These are phyloP conservation scores for Heliconius erato DNA, from an alignment of 2,888 invertebrate genomes.

Conservation along the genomic window DNA sequence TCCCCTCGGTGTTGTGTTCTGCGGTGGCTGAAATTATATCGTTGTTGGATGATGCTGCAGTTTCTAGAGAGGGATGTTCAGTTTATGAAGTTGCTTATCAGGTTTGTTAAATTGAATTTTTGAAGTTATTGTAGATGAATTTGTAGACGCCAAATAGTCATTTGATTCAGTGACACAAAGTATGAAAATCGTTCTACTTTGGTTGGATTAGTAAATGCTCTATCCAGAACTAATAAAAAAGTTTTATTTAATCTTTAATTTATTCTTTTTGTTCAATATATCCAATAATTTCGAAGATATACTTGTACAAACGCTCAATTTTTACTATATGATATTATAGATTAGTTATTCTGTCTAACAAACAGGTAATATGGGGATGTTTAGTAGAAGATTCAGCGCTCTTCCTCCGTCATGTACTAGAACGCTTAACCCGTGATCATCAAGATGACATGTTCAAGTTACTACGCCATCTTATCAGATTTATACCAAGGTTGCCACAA, in stretches of 20 bases:
- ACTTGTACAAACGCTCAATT: not conserved
- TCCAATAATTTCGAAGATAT: not conserved
- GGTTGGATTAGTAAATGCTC: no score
- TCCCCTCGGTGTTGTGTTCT: constrained; percentile 98
- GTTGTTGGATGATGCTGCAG: constrained; percentile 97
- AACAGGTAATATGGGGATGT: constrained; percentile 97
- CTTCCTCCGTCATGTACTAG: constrained; percentile 97
- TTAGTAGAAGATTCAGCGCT: constrained; percentile 98
- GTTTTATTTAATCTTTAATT: no score
- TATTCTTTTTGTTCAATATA: not conserved
- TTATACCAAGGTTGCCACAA: constrained; percentile 96
- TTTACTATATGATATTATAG: not conserved
- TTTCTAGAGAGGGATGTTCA: constrained; percentile 96
- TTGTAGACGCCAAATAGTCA: no score
- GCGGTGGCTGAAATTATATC: constrained; percentile 98
- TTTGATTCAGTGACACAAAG: no score
- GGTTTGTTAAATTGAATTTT: constrained; percentile 72
- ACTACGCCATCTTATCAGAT: constrained; percentile 95
- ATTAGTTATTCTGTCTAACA: not conserved
- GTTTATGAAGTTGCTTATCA: constrained; percentile 99
- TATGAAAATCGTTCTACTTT: no score
- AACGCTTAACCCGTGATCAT: constrained; percentile 96
- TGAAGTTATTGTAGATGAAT: no score
- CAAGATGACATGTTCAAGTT: constrained; percentile 98
- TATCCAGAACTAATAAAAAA: not conserved